Percentiles rank a stretch among this genome's conserved stretches.
These are phyloP conservation scores for Hemibagrus guttatus DNA, from an alignment of 2,797 vertebrate species.

Conservation along the genomic window DNA sequence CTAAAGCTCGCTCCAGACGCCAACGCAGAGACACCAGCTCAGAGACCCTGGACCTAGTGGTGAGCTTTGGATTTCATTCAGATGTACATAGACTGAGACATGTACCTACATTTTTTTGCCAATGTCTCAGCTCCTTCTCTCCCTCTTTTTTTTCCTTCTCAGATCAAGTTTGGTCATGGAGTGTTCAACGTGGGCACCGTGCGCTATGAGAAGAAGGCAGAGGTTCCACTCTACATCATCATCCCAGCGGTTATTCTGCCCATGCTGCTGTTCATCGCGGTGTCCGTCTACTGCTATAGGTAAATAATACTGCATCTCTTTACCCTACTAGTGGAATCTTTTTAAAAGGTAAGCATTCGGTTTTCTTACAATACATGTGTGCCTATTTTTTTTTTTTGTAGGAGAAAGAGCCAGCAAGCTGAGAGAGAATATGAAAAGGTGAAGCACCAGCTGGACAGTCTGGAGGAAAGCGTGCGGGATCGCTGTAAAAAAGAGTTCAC, in stretches of 20 bases:
- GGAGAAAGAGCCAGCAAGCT: constrained; percentile 95
- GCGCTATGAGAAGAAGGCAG: constrained; percentile 79
- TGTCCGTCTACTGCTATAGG: constrained; percentile 94
- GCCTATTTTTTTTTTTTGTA: constrained; percentile 59
- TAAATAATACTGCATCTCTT: constrained; percentile 61
- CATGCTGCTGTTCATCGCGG: constrained; percentile 85
- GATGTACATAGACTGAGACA: too few relatives aligned
- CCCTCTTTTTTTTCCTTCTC: background rate
- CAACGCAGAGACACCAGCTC: constrained; percentile 85
- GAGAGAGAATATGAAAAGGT: constrained; percentile 98
- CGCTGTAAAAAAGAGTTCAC: constrained; percentile 99
- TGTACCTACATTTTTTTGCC: too few relatives aligned
- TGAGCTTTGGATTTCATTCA: constrained; percentile 53
- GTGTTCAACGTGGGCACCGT: constrained; percentile 88
- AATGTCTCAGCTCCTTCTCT: background rate
- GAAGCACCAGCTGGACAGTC: constrained; percentile 90
- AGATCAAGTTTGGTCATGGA: constrained; percentile 90
- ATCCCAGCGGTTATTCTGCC: constrained; percentile 89
- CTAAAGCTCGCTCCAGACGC: constrained; percentile 76
- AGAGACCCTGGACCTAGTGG: constrained; percentile 86
- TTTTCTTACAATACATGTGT: background rate
- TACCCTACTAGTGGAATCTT: background rate
- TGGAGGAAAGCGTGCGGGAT: constrained; percentile 96
- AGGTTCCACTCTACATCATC: constrained; percentile 85
- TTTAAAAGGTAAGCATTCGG: background rate